A percentile compares a stretch with the other conserved stretches of the same genome.
Evolutionary conservation across 2,113 vertebrate species (phyloP).

Genomic region (Archocentrus centrarchus): DNA sequence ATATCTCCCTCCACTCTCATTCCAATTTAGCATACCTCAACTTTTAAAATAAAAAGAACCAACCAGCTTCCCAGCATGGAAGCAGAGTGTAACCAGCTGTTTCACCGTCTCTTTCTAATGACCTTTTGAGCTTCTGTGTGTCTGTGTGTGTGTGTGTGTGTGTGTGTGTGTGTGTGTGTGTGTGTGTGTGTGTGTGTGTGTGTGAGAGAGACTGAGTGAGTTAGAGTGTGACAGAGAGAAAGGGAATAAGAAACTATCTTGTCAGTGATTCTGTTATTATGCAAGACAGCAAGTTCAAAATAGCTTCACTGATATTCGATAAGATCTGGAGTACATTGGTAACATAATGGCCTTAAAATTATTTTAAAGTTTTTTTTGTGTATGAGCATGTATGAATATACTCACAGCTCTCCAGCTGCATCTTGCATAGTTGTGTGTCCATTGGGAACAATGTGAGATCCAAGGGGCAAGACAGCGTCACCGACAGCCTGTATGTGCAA

Average conservation of each 20-base stretch:
- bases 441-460: constrained; percentile 95
- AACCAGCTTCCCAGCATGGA: too few species aligned
- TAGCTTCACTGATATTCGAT: neutral
- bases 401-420: constrained; percentile 98
- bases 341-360: neutral
- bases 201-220: neutral
- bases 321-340: neutral
- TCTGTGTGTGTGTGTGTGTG: too few species aligned
- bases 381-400: constrained; percentile 40
- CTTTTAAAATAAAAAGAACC: too few species aligned
- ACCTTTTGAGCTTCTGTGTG: too few species aligned
- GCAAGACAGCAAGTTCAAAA: neutral
- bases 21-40: too few species aligned
- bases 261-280: neutral
- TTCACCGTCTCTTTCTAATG: too few species aligned
- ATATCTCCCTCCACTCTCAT: too few species aligned
- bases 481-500: constrained; percentile 87
- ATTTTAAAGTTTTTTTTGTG: neutral
- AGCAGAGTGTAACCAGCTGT: too few species aligned
- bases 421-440: constrained; percentile 97
- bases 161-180: too few species aligned
- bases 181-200: neutral
- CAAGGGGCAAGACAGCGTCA: constrained; percentile 95
- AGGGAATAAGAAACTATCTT: neutral
- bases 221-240: neutral